Base-by-base conservation (phyloP, 2,113 vertebrate genomes). In the Ia io region DNA sequence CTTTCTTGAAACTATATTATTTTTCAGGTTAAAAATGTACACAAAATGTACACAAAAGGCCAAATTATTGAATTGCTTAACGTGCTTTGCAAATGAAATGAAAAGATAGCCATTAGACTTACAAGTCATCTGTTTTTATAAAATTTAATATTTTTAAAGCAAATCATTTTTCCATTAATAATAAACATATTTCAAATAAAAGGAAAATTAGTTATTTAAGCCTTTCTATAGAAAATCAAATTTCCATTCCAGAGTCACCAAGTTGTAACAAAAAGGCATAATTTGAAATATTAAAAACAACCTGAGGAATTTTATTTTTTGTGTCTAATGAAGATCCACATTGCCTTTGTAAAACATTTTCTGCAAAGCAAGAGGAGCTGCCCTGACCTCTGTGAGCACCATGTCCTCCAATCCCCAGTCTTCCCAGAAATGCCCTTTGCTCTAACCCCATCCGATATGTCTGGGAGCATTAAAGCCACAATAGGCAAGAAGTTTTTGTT, bases 51-150 rank as follows among this genome's bases (percentile, higher is more conserved):
- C 51, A 51, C 18, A 32, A 85, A 69, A 93, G 20, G 16, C 9
- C 16, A 71, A 89, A 94, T 40, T 69, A 28, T 40, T 73, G 25
- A 93, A 67, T 53, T 91, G 47, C 88, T 95, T 93, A 71, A 96
- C 22, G 25, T 89, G 40, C 4, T 93, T 95, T 84, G 9, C 35
- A 89, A 96, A 86, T 53, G 86, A 93, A 20, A 91, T 71, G 23
- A 88, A 59, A 40, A 88, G 14, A 70, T 23, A 78, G 17, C 17
- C 94, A 56, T 44, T 44, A 56, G 56, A 11, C n/a, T 22, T 70
- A 35, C 0, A n/a, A 37, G 11, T 73, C 51, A 44, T 53, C 22
- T 47, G 71, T 78, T 93, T 93, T 94, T 28, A 89, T 73, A 71
- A 37, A 94, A 23, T 90, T 53, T 47, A 92, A 84, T 42, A 84